These are phyloP conservation scores for Drosophila longiperda DNA, from an alignment of 2,888 invertebrate species.

Conservation along the genomic window DNA sequence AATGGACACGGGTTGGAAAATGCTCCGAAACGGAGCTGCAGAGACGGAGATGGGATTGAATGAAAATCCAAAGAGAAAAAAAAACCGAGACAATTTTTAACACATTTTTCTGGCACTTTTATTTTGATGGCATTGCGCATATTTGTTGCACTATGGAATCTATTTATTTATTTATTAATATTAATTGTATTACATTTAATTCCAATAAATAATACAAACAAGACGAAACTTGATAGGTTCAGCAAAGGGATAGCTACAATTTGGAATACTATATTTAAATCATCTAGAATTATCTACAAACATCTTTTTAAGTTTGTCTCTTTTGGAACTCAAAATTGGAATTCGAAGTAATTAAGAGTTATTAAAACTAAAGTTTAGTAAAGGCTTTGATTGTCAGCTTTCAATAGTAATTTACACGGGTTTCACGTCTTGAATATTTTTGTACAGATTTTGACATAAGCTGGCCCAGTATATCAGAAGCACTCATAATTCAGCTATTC, in stretches of 20 bases:
- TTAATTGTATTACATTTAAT: background rate
- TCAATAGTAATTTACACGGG: background rate
- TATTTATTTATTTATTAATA: background rate
- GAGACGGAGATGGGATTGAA: constrained; percentile 3
- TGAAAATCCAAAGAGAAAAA: constrained; percentile 19
- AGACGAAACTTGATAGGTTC: constrained; percentile 22
- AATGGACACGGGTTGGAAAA: constrained; percentile 54
- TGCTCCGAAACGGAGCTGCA: background rate
- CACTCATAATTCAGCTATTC: constrained; percentile 71
- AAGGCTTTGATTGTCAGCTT: background rate
- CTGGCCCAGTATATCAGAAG: constrained; percentile 43
- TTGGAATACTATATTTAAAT: background rate
- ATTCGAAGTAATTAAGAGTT: background rate
- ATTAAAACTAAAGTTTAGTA: background rate
- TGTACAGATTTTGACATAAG: background rate
- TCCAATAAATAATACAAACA: background rate
- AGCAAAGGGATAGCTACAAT: constrained; percentile 26
- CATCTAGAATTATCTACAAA: background rate
- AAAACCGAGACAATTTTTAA: constrained; percentile 58
- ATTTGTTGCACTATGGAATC: constrained; percentile 39
- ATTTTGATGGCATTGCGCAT: constrained; percentile 41
- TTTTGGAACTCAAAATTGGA: background rate
- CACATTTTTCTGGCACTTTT: constrained; percentile 58
- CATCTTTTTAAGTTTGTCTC: background rate
- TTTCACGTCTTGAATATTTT: background rate